phyloP scores from a whole-genome alignment of 1,140 invertebrate genomes.

The Reticulitermes speratus region DNA sequence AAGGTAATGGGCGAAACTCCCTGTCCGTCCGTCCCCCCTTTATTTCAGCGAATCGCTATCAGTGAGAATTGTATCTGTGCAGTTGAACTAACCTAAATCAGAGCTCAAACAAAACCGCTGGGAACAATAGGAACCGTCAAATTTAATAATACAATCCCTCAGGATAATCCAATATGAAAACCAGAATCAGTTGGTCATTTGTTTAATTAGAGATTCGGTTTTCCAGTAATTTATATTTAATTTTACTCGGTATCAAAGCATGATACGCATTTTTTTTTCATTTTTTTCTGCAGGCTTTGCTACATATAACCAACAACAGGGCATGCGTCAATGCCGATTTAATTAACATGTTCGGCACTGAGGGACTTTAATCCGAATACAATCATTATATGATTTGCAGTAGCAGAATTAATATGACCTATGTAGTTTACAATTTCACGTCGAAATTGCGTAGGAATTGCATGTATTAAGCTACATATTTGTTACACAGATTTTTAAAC shows the following conservation, averaged over 20 bases:
- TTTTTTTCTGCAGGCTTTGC: not conserved
- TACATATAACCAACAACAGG: not conserved
- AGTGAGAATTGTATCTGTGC: not conserved
- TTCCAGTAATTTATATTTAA: not conserved
- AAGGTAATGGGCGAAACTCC: too few relatives aligned
- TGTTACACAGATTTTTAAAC: too few relatives aligned
- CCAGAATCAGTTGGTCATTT: not conserved
- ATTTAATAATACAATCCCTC: not conserved
- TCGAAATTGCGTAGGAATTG: not conserved
- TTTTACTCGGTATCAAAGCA: not conserved
- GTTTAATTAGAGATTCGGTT: not conserved
- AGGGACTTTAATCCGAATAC: not conserved
- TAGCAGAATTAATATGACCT: not conserved
- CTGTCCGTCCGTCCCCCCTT: not conserved
- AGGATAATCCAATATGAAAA: not conserved
- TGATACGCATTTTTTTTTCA: not conserved
- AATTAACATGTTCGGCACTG: not conserved
- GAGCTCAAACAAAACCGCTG: not conserved
- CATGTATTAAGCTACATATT: not conserved
- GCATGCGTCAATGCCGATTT: not conserved
- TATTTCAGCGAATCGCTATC: not conserved
- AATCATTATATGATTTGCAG: not conserved
- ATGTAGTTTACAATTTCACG: not conserved
- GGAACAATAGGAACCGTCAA: not conserved
- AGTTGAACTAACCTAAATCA: not conserved